Evolutionary conservation across 2,888 invertebrate genomes (phyloP).

Genomic region (Phortica magna): DNA sequence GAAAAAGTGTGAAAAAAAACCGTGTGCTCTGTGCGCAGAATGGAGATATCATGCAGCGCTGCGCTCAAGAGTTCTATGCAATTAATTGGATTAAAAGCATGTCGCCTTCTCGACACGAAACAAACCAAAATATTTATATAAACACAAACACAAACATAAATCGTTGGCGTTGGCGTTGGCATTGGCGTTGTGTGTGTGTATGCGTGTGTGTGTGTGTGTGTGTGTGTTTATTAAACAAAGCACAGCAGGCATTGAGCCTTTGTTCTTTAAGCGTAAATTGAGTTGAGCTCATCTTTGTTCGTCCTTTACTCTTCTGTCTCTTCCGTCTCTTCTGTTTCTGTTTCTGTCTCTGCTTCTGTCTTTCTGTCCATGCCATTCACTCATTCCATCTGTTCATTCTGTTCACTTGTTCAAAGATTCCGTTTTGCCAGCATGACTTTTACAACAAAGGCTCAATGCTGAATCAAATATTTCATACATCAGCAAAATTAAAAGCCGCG

Average conservation of each 20-base stretch:
- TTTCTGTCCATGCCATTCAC: constrained; percentile 13
- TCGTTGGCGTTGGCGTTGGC: no score
- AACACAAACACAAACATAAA: constrained; percentile 16
- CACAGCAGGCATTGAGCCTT: neutral
- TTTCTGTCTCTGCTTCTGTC: constrained; percentile 25
- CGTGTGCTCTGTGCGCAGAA: neutral
- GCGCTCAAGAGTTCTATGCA: constrained; percentile 52
- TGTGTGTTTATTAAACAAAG: neutral
- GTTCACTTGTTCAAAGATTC: constrained; percentile 11
- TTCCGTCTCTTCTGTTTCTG: constrained; percentile 34
- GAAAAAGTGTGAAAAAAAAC: neutral
- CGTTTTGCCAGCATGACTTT: constrained; percentile 39
- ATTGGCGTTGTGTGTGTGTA: neutral
- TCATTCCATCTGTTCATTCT: constrained; percentile 34
- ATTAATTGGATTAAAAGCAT: constrained; percentile 65
- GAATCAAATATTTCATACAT: constrained; percentile 48
- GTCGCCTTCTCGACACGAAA: constrained; percentile 34
- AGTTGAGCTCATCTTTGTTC: neutral
- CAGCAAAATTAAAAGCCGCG: constrained; percentile 46
- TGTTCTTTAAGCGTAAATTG: neutral
- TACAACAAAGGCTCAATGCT: constrained; percentile 28
- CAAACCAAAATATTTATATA: neutral
- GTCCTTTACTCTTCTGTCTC: neutral
- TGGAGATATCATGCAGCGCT: constrained; percentile 46
- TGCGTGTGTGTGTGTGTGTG: constrained; percentile 34